phyloP scores from a whole-genome alignment of 2,113 vertebrate species.

The Guaruba guarouba region DNA sequence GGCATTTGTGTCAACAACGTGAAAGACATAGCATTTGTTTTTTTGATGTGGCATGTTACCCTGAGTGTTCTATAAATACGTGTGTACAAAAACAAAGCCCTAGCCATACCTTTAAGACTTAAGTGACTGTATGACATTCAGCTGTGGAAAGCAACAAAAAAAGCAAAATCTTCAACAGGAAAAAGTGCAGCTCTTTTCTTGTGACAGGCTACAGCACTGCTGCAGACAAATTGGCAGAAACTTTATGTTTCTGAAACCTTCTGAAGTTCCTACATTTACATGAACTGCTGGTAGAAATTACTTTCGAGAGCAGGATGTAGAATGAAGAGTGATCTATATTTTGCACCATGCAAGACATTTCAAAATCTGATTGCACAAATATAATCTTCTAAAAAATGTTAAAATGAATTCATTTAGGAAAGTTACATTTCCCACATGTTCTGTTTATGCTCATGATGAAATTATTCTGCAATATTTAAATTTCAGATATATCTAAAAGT shows the following conservation, averaged over 20 bases:
- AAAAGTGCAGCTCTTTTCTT: background rate
- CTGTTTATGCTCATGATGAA: background rate
- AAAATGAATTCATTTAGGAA: background rate
- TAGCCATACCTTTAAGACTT: background rate
- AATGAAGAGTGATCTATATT: background rate
- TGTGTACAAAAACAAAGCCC: background rate
- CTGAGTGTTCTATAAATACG: background rate
- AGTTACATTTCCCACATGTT: background rate
- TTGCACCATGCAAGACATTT: background rate
- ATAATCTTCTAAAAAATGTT: background rate
- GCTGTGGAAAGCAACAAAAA: background rate
- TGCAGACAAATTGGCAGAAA: background rate
- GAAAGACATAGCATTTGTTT: background rate
- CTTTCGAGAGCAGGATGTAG: background rate
- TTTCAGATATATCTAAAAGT: background rate
- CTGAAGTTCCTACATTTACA: background rate
- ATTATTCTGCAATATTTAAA: background rate
- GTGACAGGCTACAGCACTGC: background rate
- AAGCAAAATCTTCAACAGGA: background rate
- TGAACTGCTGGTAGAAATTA: background rate
- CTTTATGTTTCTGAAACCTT: background rate
- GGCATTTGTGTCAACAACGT: background rate
- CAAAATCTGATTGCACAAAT: background rate
- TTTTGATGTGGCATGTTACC: background rate
- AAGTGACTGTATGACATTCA: background rate